A percentile compares a stretch with the other conserved stretches of the same genome.
These are phyloP conservation scores for Tragelaphus scriptus DNA, from an alignment of 2,113 vertebrate species.

Conservation along the genomic window DNA sequence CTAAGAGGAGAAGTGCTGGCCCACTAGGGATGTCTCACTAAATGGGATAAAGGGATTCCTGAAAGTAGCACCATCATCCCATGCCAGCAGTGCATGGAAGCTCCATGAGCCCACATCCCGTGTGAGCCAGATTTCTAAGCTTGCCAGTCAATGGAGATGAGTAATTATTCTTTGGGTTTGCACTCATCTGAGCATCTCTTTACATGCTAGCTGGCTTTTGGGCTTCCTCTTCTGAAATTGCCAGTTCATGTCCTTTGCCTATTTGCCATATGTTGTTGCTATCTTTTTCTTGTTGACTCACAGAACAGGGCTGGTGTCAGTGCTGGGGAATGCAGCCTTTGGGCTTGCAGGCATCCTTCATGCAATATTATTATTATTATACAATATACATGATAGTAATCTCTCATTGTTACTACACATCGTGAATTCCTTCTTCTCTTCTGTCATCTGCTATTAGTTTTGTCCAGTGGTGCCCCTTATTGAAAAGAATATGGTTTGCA, in stretches of 20 bases:
- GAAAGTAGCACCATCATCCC: not conserved
- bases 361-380: not conserved
- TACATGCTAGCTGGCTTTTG: not conserved
- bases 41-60: not conserved
- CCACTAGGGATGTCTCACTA: not conserved
- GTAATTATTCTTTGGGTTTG: not conserved
- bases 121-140: not conserved
- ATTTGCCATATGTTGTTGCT: not conserved
- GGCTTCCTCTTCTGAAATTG: not conserved
- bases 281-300: not conserved
- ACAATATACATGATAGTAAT: too few species aligned
- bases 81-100: not conserved
- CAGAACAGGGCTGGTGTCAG: not conserved
- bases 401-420: not conserved
- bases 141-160: not conserved
- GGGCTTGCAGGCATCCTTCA: not conserved
- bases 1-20: not conserved
- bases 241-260: not conserved
- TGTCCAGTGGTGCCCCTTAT: not conserved
- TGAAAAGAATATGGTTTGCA: not conserved
- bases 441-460: not conserved
- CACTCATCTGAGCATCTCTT: not conserved
- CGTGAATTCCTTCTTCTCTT: not conserved
- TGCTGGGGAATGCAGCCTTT: not conserved
- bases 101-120: fast-evolving